Conservation (phyloP, 2,888 invertebrate genomes). For the Tetramorium bicarinatum region DNA sequence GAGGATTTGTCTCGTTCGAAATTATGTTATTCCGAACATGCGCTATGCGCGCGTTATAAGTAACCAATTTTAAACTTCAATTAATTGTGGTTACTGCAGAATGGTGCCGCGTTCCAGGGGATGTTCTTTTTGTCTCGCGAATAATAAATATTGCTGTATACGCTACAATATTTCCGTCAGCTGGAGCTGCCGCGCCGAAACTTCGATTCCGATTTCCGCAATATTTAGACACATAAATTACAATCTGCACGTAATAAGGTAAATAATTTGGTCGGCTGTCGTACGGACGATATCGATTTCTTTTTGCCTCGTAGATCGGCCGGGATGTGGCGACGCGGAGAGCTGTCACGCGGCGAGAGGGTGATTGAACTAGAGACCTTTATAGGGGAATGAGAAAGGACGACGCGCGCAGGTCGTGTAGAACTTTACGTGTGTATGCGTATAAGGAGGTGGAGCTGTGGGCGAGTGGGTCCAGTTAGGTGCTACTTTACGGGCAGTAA, state of each 20-base stretch:
- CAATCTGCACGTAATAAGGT: constrained; percentile 22
- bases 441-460: constrained; percentile 61
- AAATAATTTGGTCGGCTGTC: constrained; percentile 19
- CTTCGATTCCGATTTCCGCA: background rate
- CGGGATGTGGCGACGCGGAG: constrained; percentile 41
- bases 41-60: constrained; percentile 11
- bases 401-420: constrained; percentile 6
- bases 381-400: constrained; percentile 29
- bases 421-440: constrained; percentile 43
- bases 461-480: constrained; percentile 78
- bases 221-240: constrained; percentile 36
- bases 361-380: constrained; percentile 32
- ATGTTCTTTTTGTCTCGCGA: background rate
- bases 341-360: constrained; percentile 12
- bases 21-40: constrained; percentile 46
- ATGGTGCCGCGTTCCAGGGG: background rate
- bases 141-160: constrained; percentile 2
- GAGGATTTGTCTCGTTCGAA: constrained; percentile 34
- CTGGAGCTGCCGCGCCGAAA: background rate
- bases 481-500: constrained; percentile 81
- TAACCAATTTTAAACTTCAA: constrained; percentile 45
- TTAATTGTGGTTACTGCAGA: constrained; percentile 16
- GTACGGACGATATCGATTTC: background rate
- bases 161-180: background rate
- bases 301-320: constrained; percentile 38